Conservation (phyloP, 2,888 invertebrate genomes). For the Eudasyphora cyanicolor region DNA sequence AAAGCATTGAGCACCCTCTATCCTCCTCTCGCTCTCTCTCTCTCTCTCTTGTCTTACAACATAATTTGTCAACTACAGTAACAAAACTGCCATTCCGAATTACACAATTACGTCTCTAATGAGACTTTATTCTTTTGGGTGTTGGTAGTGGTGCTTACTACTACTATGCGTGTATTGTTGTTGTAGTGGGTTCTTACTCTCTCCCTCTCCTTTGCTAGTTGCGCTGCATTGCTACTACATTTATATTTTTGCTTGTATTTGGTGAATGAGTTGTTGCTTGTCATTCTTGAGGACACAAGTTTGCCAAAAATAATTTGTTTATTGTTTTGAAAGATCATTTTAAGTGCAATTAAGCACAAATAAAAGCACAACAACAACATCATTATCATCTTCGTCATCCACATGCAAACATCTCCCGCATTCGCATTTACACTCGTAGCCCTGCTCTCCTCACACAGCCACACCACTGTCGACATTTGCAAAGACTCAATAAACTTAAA, state of each 20-base stretch:
- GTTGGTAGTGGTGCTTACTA: constrained; percentile 5
- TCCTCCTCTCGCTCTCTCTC: not conserved
- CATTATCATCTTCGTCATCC: not conserved
- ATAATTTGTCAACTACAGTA: constrained; percentile 54
- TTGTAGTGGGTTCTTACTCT: too few relatives aligned
- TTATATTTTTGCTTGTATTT: too few relatives aligned
- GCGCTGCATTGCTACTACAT: too few relatives aligned
- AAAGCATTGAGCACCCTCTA: too few relatives aligned
- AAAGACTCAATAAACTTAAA: constrained; percentile 1
- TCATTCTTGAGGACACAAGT: constrained; percentile 45
- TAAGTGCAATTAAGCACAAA: constrained; percentile 68
- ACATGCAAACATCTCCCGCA: not conserved
- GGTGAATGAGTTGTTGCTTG: constrained; percentile 40
- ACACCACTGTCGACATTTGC: not conserved
- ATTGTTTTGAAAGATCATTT: constrained; percentile 66
- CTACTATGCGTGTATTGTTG: constrained; percentile 36
- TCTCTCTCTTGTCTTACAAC: constrained; percentile 3
- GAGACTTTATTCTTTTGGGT: constrained; percentile 48
- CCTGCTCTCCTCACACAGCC: not conserved
- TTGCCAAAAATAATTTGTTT: constrained; percentile 62
- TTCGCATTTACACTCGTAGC: too few relatives aligned
- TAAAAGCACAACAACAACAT: constrained; percentile 52
- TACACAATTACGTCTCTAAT: constrained; percentile 55
- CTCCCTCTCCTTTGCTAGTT: too few relatives aligned
- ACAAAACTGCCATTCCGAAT: constrained; percentile 51